Percentiles rank a stretch among this genome's conserved stretches.
Conservation (phyloP, 2,888 invertebrate genomes). For the Eupithecia vulgata region DNA sequence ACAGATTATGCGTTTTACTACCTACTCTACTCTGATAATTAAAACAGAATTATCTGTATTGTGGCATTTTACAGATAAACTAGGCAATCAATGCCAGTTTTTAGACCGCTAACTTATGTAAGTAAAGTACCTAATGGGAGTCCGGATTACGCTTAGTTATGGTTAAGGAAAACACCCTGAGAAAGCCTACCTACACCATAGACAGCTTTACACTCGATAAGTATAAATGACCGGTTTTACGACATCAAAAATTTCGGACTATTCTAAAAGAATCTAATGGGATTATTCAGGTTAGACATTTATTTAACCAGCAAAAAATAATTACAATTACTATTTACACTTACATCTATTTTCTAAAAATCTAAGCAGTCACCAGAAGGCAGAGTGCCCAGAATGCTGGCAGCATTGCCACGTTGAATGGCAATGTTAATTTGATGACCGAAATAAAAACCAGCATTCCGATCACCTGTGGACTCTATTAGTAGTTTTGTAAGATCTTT, state of each 20-base stretch:
- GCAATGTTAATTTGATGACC: too few species aligned
- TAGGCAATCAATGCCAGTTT: background rate
- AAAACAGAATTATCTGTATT: slow-evolving; percentile 15
- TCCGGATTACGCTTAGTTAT: background rate
- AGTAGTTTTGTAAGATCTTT: too few species aligned
- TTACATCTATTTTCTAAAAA: too few species aligned
- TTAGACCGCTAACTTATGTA: background rate
- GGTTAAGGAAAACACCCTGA: background rate
- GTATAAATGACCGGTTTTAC: background rate
- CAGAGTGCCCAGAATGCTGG: too few species aligned
- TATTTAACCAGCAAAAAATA: too few species aligned
- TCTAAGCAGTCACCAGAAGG: too few species aligned
- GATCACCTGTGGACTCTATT: too few species aligned
- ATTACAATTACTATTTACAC: too few species aligned
- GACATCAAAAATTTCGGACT: background rate
- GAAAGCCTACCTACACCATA: background rate
- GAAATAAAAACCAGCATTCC: too few species aligned
- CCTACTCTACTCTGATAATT: slow-evolving; percentile 24
- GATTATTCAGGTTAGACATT: too few species aligned
- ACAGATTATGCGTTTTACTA: slow-evolving; percentile 33
- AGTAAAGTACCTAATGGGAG: background rate
- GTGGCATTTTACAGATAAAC: background rate
- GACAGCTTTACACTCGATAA: background rate
- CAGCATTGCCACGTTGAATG: too few species aligned
- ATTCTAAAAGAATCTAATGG: background rate